A percentile compares a stretch with the other conserved stretches of the same genome.
Evolutionary conservation across 2,888 invertebrate species (phyloP).

Genomic region (Acrobasis consociella): DNA sequence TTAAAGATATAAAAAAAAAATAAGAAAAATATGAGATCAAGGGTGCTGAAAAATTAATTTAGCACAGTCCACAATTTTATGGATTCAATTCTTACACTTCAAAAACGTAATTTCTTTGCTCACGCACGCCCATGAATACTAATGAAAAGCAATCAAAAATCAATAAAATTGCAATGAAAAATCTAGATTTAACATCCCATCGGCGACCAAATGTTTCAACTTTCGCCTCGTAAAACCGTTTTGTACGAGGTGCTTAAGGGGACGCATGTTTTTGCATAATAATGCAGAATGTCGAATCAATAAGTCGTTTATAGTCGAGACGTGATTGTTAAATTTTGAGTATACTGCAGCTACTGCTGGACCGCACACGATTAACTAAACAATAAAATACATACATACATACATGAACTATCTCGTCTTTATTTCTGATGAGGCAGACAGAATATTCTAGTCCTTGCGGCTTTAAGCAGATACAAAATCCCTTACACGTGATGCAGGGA

Average conservation of each 20-base stretch:
- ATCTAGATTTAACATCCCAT: neutral
- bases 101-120: neutral
- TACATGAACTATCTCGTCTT: too few species aligned
- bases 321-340: conserved; percentile 4
- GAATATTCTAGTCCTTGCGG: too few species aligned
- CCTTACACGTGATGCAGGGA: too few species aligned
- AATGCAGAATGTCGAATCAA: neutral
- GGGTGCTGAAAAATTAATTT: neutral
- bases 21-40: too few species aligned
- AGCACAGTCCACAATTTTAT: neutral
- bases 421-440: too few species aligned
- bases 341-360: neutral
- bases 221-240: conserved; percentile 4
- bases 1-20: too few species aligned
- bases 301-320: conserved; percentile 2
- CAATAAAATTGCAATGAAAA: neutral
- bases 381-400: too few species aligned
- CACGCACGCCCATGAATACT: neutral
- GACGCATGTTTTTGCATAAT: conserved; percentile 6
- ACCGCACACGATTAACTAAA: neutral
- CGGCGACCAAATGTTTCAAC: neutral
- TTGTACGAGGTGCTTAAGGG: conserved; percentile 13
- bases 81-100: too few species aligned
- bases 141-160: neutral
- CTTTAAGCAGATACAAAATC: too few species aligned